Evolutionary conservation across 1,140 invertebrate genomes (phyloP), one percentile per base, ranked within the genome.

Genomic region (Catajapyx aquilonaris): DNA sequence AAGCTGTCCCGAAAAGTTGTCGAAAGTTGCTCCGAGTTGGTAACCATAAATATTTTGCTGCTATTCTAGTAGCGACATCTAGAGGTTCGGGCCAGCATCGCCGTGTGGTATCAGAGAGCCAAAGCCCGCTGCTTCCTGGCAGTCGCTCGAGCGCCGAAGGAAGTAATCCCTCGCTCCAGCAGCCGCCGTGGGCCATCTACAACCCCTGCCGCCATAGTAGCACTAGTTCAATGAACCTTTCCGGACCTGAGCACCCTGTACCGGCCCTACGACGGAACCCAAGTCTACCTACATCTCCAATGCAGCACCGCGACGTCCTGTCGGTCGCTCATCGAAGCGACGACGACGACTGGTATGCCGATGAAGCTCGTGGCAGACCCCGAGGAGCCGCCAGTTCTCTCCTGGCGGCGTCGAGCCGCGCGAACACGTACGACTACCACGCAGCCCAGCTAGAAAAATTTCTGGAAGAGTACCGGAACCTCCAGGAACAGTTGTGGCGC

Each of bases 381-480:
- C 30, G 44, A 41, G 30, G 39, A 34, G 21, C 49, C 46, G 37
- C 59, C 60, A 34, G 54, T 55, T 1, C 49, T 48, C 54, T 1
- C 54, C 55, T 15, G 10, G 31, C 15, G 20, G 15, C 46, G 42
- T 15, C 45, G 52, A 3, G 41, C 56, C 28, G 45, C 65, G 4
- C 66, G 11, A 54, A 58, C 55, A 47, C 75, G 20, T 77, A 75
- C 49, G 73, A 78, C 45, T 79, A 77, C 51, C 70, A 76, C 51
- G 71, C 74, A 0, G 72, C 73, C 3, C 76, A 80, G 49, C 53
- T 81, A 31, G 75, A 79, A 48, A 65, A 69, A 21, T 79, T 79
- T 51, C 61, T 79, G 20, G 73, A 78, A 48, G 76, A 81, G 46
- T 81, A 80, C 48, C 61, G 73, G 43, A 70, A 60, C 45, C 60